These are phyloP conservation scores for Crocallis elinguaria DNA, from an alignment of 2,888 invertebrate species.

Conservation along the genomic window DNA sequence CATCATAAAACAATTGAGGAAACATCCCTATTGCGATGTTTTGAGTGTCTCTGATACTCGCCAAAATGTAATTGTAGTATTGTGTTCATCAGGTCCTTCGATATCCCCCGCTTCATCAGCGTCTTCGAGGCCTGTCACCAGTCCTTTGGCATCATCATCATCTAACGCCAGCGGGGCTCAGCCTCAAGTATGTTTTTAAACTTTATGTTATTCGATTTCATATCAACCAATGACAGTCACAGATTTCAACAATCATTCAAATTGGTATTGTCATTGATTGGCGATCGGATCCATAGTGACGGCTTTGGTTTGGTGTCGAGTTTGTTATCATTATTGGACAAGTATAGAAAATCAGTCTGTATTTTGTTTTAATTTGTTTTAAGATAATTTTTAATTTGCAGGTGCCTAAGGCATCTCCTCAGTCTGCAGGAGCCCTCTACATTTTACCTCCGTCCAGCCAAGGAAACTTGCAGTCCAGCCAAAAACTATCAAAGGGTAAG, in stretches of 20 bases:
- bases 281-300: no score
- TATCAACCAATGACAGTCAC: no score
- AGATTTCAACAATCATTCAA: no score
- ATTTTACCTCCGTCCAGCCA: slow-evolving; percentile 72
- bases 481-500: slow-evolving; percentile 47
- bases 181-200: slow-evolving; percentile 68
- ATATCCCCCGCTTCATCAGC: slow-evolving; percentile 70
- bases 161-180: slow-evolving; percentile 68
- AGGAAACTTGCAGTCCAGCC: slow-evolving; percentile 61
- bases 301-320: no score
- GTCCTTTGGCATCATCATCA: slow-evolving; percentile 66
- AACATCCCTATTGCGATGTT: background rate
- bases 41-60: no score
- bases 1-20: no score
- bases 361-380: background rate
- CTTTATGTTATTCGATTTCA: slow-evolving; percentile 1
- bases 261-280: no score
- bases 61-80: background rate
- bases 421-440: slow-evolving; percentile 67
- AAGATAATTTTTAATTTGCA: no score
- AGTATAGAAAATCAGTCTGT: background rate
- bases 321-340: no score
- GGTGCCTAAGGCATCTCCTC: slow-evolving; percentile 73
- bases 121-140: slow-evolving; percentile 65
- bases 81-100: slow-evolving; percentile 47